These are phyloP conservation scores for Oncorhynchus clarkii DNA, from an alignment of 2,113 vertebrate species.

Conservation along the genomic window DNA sequence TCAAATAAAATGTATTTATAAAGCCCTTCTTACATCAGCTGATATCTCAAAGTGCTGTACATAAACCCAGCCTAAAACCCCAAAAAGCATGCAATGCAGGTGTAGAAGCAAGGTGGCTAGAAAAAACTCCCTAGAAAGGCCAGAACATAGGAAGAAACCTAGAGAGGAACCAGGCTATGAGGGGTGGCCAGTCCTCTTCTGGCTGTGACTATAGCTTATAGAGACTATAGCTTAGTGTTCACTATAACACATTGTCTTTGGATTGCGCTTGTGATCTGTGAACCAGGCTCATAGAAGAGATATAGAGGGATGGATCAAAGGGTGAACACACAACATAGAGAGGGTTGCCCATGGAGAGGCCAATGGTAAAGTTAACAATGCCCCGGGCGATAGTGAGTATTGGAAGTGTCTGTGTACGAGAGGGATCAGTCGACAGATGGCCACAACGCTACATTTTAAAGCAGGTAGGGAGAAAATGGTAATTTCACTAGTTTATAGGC, in stretches of 20 bases:
- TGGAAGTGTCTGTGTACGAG: conserved; percentile 9
- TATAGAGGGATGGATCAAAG: neutral
- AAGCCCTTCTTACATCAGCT: too few relatives aligned
- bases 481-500: neutral
- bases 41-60: too few relatives aligned
- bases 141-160: too few relatives aligned
- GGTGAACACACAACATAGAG: neutral
- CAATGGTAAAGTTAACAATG: neutral
- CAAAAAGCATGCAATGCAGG: too few relatives aligned
- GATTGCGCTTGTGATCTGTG: neutral
- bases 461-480: neutral
- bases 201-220: too few relatives aligned
- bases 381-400: neutral
- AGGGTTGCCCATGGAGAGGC: neutral
- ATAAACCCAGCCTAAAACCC: too few relatives aligned
- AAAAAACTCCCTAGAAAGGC: too few relatives aligned
- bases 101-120: too few relatives aligned
- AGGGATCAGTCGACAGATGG: conserved; percentile 16
- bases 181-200: too few relatives aligned
- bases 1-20: too few relatives aligned
- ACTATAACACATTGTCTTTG: conserved; percentile 12
- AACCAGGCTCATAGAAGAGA: neutral
- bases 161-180: too few relatives aligned
- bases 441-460: neutral
- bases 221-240: neutral